Evolutionary conservation across 2,797 vertebrate genomes (phyloP).

Genomic region (Anguilla marmorata): DNA sequence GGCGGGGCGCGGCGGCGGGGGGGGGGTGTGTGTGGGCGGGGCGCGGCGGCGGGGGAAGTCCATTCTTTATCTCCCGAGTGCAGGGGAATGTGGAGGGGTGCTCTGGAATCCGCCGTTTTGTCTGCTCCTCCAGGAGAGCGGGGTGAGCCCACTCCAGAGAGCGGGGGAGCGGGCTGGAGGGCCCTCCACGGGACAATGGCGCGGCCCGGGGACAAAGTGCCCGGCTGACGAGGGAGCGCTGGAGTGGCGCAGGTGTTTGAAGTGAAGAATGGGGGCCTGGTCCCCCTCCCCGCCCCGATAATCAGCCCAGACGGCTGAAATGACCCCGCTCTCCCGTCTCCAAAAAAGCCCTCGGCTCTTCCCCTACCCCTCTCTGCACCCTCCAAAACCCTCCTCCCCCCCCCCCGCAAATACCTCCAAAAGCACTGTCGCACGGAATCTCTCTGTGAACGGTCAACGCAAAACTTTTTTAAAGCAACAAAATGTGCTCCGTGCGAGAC

Average conservation of each 20-base stretch:
- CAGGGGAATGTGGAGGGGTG: constrained; percentile 80
- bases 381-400: not conserved
- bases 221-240: constrained; percentile 78
- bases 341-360: not conserved
- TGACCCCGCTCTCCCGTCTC: constrained; percentile 7
- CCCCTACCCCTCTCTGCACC: not conserved
- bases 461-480: constrained; percentile 1
- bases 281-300: constrained; percentile 22
- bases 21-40: constrained; percentile 45
- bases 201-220: constrained; percentile 76
- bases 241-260: constrained; percentile 74
- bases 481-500: not conserved
- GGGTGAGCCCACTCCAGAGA: constrained; percentile 76
- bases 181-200: constrained; percentile 79
- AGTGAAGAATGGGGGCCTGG: constrained; percentile 44
- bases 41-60: constrained; percentile 66
- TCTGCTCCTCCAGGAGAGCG: constrained; percentile 73
- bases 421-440: not conserved
- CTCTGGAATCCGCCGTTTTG: constrained; percentile 77
- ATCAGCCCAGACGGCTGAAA: constrained; percentile 14
- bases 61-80: constrained; percentile 75
- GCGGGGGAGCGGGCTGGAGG: constrained; percentile 69
- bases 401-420: not conserved
- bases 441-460: not conserved
- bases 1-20: too few species aligned